phyloP scores from a whole-genome alignment of 2,797 vertebrate genomes.

The Gambusia yucatana region DNA sequence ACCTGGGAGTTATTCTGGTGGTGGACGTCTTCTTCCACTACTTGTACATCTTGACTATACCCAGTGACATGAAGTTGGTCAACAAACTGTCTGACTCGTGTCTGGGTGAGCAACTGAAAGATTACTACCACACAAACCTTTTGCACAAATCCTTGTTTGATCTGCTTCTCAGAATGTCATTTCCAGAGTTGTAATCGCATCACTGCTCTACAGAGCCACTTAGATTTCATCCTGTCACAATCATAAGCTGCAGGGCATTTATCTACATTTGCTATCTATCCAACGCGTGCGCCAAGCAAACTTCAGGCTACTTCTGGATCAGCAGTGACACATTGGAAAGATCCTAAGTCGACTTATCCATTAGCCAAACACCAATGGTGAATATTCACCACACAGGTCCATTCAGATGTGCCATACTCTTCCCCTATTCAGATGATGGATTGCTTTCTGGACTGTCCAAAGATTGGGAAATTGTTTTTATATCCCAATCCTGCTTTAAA shows the following conservation, averaged over 20 bases:
- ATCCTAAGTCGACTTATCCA: neutral
- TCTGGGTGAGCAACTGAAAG: constrained; percentile 82
- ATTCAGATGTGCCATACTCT: neutral
- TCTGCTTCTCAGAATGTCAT: neutral
- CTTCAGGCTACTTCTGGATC: neutral
- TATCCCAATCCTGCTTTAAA: neutral
- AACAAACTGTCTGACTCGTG: constrained; percentile 90
- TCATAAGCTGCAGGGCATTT: neutral
- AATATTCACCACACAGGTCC: neutral
- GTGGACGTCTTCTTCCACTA: constrained; percentile 97
- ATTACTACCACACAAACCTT: neutral
- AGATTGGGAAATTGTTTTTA: neutral
- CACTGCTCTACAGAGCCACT: neutral
- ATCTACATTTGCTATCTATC: neutral
- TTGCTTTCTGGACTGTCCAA: neutral
- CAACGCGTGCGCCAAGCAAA: neutral
- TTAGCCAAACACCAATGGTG: neutral
- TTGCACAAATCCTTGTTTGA: no score
- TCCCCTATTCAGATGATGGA: neutral
- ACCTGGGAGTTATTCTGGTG: constrained; percentile 82
- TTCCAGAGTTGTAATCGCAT: neutral
- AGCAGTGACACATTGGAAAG: neutral
- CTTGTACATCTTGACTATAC: constrained; percentile 97
- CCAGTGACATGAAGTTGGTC: constrained; percentile 90
- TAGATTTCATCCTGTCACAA: neutral